Evolutionary conservation across 2,888 invertebrate species (phyloP).

Genomic region (Diloba caeruleocephala): DNA sequence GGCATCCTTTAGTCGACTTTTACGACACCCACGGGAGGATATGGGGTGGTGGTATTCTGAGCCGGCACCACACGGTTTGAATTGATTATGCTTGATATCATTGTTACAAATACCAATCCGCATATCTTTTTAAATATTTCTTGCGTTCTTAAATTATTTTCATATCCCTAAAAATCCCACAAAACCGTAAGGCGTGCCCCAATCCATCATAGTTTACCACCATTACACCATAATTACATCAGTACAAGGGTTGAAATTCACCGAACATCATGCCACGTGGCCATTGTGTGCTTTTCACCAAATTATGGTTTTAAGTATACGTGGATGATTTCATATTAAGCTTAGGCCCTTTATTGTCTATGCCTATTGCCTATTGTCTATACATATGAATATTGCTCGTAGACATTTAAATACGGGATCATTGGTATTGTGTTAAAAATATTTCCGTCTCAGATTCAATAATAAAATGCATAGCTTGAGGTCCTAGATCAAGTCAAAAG

Average conservation of each 20-base stretch:
- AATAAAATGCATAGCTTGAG: too few relatives aligned
- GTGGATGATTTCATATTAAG: conserved; percentile 44
- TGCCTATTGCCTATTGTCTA: not conserved
- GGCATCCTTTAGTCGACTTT: too few relatives aligned
- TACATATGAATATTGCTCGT: too few relatives aligned
- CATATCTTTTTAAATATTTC: not conserved
- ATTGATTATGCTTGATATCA: too few relatives aligned
- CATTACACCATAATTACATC: conserved; percentile 54
- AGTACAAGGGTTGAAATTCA: conserved; percentile 56
- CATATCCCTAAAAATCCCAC: conserved; percentile 38
- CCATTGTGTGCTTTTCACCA: conserved; percentile 70
- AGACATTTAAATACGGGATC: too few relatives aligned
- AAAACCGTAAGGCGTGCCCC: conserved; percentile 49
- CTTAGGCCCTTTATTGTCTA: conserved; percentile 11
- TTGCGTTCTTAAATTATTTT: conserved; percentile 6
- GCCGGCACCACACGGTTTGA: too few relatives aligned
- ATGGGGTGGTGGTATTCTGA: too few relatives aligned
- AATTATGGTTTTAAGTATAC: conserved; percentile 69
- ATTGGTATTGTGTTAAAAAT: too few relatives aligned
- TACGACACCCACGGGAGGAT: too few relatives aligned
- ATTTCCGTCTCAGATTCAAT: too few relatives aligned
- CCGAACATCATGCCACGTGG: conserved; percentile 66
- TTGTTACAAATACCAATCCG: not conserved
- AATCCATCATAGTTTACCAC: conserved; percentile 50
- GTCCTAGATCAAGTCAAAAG: too few relatives aligned